Conservation (phyloP, 2,888 invertebrate species). For the Watsonalla binaria region DNA sequence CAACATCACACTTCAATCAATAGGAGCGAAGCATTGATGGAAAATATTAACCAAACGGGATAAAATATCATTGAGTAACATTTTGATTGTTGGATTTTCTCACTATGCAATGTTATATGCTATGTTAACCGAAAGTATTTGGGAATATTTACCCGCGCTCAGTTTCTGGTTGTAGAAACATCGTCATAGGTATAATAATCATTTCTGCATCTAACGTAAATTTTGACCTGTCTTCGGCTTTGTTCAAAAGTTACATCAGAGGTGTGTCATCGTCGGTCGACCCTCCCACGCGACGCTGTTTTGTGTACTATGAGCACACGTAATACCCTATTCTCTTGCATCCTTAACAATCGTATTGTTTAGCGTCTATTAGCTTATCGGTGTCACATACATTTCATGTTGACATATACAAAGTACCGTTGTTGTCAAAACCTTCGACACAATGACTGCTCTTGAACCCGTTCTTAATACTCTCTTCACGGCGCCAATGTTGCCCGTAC, state of each 20-base stretch:
- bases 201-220: conserved; percentile 8
- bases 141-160: too few relatives aligned
- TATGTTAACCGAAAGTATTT: too few relatives aligned
- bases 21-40: too few relatives aligned
- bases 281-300: neutral
- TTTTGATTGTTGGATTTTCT: too few relatives aligned
- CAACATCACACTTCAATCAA: too few relatives aligned
- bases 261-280: conserved; percentile 7
- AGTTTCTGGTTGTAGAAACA: too few relatives aligned
- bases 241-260: conserved; percentile 20
- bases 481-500: conserved; percentile 3
- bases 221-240: conserved; percentile 8
- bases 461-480: conserved; percentile 15
- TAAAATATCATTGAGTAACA: too few relatives aligned
- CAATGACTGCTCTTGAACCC: conserved; percentile 19
- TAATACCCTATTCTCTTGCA: neutral
- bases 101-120: too few relatives aligned
- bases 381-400: conserved; percentile 3
- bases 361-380: neutral
- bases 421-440: conserved; percentile 12
- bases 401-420: conserved; percentile 10
- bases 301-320: neutral
- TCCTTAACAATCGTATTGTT: neutral
- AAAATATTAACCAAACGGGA: too few relatives aligned
- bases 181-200: neutral